Conservation (phyloP, 2,888 invertebrate species). For the Cataglyphis cursor region DNA sequence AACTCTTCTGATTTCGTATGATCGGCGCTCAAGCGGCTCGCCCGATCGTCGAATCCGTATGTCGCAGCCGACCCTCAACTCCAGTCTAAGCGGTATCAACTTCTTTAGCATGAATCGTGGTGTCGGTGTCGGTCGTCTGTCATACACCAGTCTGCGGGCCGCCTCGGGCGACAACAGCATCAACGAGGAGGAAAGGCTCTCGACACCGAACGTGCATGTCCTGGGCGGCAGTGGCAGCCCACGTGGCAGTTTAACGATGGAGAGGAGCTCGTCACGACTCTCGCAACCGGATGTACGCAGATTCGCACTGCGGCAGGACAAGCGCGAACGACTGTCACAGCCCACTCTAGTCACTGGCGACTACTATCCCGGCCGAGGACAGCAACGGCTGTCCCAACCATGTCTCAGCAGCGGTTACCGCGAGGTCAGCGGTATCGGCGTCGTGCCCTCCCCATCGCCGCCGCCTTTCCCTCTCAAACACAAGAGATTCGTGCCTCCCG, state of each 20-base stretch:
- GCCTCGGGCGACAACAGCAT: slow-evolving; percentile 81
- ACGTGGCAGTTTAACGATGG: slow-evolving; percentile 69
- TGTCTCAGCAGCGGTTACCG: slow-evolving; percentile 76
- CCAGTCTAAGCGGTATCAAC: slow-evolving; percentile 80
- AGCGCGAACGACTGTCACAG: slow-evolving; percentile 82
- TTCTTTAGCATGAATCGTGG: slow-evolving; percentile 76
- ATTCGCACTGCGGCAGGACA: slow-evolving; percentile 75
- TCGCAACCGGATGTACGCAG: slow-evolving; percentile 79
- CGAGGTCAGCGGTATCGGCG: slow-evolving; percentile 59
- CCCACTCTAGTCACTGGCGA: slow-evolving; percentile 83
- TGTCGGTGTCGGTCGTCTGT: slow-evolving; percentile 78
- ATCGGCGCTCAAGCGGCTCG: slow-evolving; percentile 69
- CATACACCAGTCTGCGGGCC: slow-evolving; percentile 81
- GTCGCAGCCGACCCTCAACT: slow-evolving; percentile 83
- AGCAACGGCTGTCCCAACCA: slow-evolving; percentile 83
- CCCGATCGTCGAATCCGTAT: slow-evolving; percentile 81
- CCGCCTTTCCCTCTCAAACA: slow-evolving; percentile 78
- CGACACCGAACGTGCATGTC: slow-evolving; percentile 78
- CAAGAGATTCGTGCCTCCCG: slow-evolving; percentile 77
- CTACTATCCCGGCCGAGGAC: slow-evolving; percentile 80
- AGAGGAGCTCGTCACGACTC: slow-evolving; percentile 68
- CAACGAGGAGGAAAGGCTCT: slow-evolving; percentile 79
- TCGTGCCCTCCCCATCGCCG: slow-evolving; percentile 69
- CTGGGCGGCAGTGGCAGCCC: slow-evolving; percentile 67
- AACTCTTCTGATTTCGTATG: slow-evolving; percentile 80